Base-by-base conservation (phyloP, 2,797 vertebrate genomes). In the Myotis daubentonii region DNA sequence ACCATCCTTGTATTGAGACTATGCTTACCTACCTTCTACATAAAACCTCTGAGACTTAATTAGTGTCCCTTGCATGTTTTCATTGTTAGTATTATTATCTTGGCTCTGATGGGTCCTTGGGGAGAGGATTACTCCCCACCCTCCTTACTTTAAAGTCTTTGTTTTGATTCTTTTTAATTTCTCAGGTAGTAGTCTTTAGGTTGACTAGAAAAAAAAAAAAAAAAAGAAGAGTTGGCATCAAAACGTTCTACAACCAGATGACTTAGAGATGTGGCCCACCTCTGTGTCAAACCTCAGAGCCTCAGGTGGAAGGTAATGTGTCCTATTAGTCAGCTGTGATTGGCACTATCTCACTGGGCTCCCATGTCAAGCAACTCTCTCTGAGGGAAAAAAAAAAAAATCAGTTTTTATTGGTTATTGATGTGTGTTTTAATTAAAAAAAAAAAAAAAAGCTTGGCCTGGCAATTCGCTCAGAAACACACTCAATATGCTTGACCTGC, bases 151-250 rank as follows among this genome's bases (percentile, higher is more conserved):
- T 60, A 82, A 36, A 0, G 15, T n/a, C 88, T 88, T 79, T 83
- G 3, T 86, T 87, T 86, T 62, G 66, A 82, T 87, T 22, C 7
- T 78, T 82, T 94, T 66, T 81, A 30, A 74, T 92, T 85, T 88
- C 33, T 91, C 10, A 53, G 74, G 20, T 55, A 16, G 47, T 71
- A 41, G 38, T 60, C 62, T 76, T 74, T 38, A 62, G 23, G 60
- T 49, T 87, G 38, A 49, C 49, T 20, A 82, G 66, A 66, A 57
- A 88, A n/a, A 38, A 76, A 49, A 74, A 75, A 74, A 75, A 12
- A 49, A 49, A 38, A 75, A 75, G 22, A 15, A 65, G 47, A 72
- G 15, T 36, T 38, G 20, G 16, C 6, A 60, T 65, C 41, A 38
- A 20, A 71, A 82, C 57, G 36, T 87, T 53, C n/a, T 60, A 79